phyloP scores from a whole-genome alignment of 2,113 vertebrate genomes.

The Cathartes aura region DNA sequence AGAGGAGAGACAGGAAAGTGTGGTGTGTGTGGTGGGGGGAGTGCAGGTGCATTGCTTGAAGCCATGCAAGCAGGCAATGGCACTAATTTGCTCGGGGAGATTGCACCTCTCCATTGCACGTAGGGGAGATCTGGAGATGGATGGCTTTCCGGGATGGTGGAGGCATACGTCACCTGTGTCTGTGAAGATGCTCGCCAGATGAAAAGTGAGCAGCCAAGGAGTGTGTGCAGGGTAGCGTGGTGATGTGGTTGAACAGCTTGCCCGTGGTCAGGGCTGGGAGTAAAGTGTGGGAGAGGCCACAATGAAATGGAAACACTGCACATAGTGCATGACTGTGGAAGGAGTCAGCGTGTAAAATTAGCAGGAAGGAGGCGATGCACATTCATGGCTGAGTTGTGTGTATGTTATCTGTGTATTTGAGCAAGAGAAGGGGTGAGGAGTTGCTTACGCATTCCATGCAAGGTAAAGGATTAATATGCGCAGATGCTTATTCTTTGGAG shows the following conservation, averaged over 20 bases:
- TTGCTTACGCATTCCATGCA: neutral
- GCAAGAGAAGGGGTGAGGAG: neutral
- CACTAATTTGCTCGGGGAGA: neutral
- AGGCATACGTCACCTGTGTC: neutral
- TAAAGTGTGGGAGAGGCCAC: neutral
- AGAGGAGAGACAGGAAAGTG: neutral
- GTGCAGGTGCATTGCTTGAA: neutral
- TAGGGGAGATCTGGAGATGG: neutral
- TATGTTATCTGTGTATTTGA: neutral
- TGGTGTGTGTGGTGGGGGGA: rapidly evolving
- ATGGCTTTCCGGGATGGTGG: neutral
- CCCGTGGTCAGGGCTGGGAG: neutral
- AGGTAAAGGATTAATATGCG: neutral
- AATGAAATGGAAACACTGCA: rapidly evolving
- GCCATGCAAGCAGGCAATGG: neutral
- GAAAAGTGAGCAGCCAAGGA: neutral
- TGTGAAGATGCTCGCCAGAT: rapidly evolving
- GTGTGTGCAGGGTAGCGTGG: rapidly evolving
- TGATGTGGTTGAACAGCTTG: neutral
- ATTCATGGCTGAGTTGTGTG: neutral
- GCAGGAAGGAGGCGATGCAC: neutral
- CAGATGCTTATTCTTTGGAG: neutral
- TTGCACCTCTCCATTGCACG: rapidly evolving
- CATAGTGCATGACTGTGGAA: rapidly evolving
- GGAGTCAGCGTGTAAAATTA: rapidly evolving